Evolutionary conservation across 2,113 vertebrate genomes (phyloP).

Genomic region (Trichechus manatus): DNA sequence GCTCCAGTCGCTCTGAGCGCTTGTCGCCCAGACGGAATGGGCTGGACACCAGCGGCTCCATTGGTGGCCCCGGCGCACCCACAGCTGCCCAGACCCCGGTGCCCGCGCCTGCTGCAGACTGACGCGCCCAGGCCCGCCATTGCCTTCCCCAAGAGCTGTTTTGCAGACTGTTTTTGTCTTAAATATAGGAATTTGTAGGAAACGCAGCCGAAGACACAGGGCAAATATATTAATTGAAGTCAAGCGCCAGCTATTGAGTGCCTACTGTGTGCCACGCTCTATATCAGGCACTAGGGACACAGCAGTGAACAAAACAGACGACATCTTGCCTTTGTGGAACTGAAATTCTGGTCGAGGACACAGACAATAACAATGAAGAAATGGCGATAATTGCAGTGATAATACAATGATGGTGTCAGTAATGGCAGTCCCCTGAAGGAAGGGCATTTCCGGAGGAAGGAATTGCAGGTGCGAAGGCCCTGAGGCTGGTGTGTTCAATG

Average conservation of each 20-base stretch:
- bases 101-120: constrained; percentile 80
- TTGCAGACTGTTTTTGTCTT: constrained; percentile 4
- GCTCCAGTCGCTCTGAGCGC: constrained; percentile 90
- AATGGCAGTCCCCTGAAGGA: neutral
- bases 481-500: neutral
- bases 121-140: neutral
- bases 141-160: neutral
- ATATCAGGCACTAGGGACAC: neutral
- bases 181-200: neutral
- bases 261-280: neutral
- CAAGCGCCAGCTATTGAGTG: neutral
- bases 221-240: neutral
- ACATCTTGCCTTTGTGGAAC: neutral
- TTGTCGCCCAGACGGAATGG: constrained; percentile 89
- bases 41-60: constrained; percentile 89
- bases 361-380: neutral
- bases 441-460: neutral
- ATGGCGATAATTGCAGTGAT: neutral
- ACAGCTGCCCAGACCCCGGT: constrained; percentile 87
- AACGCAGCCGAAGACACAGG: neutral
- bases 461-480: neutral
- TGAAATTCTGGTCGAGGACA: neutral
- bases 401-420: neutral
- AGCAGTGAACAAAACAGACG: neutral
- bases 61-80: constrained; percentile 86